Evolutionary conservation across 2,113 vertebrate genomes (phyloP).

Genomic region (Prochilodus magdalenae): DNA sequence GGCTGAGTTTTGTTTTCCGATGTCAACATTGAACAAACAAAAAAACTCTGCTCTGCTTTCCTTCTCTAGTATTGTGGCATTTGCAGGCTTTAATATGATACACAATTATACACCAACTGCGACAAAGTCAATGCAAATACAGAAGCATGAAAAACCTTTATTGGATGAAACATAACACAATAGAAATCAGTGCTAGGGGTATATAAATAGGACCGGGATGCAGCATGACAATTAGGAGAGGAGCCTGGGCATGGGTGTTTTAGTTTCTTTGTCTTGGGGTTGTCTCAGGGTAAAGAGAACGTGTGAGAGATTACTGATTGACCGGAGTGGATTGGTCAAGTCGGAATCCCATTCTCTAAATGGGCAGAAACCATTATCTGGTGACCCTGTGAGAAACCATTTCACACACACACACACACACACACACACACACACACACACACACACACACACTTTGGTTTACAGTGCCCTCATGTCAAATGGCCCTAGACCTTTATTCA

Average conservation of each 20-base stretch:
- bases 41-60: slow-evolving; percentile 30
- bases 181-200: slow-evolving; percentile 15
- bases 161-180: neutral
- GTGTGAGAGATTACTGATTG: slow-evolving; percentile 22
- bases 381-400: slow-evolving; percentile 22
- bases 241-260: slow-evolving; percentile 22
- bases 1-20: neutral
- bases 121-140: slow-evolving; percentile 27
- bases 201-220: slow-evolving; percentile 20
- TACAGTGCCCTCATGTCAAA: slow-evolving; percentile 45
- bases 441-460: slow-evolving; percentile 32
- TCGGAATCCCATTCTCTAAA: slow-evolving; percentile 31
- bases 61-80: slow-evolving; percentile 36
- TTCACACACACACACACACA: slow-evolving; percentile 31
- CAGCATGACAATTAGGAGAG: slow-evolving; percentile 2
- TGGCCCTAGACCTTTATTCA: slow-evolving; percentile 36
- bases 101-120: slow-evolving; percentile 42
- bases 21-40: slow-evolving; percentile 27
- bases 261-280: slow-evolving; percentile 32
- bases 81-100: slow-evolving; percentile 21
- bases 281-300: slow-evolving; percentile 34
- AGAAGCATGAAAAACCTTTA: slow-evolving; percentile 26
- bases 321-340: slow-evolving; percentile 37
- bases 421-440: slow-evolving; percentile 28
- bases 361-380: slow-evolving; percentile 20